A percentile compares a stretch with the other conserved stretches of the same genome.
These are phyloP conservation scores for Zygogramma bicolorata DNA, from an alignment of 2,888 invertebrate species.

Conservation along the genomic window DNA sequence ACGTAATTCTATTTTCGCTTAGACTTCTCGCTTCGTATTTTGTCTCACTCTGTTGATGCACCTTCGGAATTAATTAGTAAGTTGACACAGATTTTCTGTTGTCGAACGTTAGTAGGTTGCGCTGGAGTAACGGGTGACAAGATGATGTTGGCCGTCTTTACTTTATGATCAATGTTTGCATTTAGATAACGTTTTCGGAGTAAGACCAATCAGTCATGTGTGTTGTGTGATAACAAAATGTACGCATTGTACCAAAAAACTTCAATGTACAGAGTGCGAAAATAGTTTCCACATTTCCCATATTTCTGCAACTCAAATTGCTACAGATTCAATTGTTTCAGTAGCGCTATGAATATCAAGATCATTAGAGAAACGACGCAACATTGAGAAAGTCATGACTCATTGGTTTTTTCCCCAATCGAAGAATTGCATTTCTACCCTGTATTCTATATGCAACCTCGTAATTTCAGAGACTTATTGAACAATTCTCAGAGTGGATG, in stretches of 20 bases:
- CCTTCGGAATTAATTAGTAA: slow-evolving; percentile 11
- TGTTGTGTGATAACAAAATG: neutral
- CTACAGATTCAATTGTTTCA: too few relatives aligned
- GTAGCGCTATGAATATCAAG: too few relatives aligned
- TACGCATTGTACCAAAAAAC: neutral
- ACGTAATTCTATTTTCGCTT: slow-evolving; percentile 14
- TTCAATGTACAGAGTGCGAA: neutral
- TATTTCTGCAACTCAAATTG: too few relatives aligned
- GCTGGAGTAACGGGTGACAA: neutral
- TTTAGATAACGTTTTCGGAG: neutral
- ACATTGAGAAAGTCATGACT: too few relatives aligned
- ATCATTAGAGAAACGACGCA: too few relatives aligned
- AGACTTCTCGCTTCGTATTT: neutral
- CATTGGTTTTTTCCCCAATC: too few relatives aligned
- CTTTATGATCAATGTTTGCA: neutral
- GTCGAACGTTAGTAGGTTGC: neutral
- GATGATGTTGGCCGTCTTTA: neutral
- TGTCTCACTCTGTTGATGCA: slow-evolving; percentile 11
- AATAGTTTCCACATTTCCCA: too few relatives aligned
- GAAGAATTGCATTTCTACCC: too few relatives aligned
- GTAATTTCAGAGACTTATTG: too few relatives aligned
- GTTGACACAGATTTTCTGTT: neutral
- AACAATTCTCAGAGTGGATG: too few relatives aligned
- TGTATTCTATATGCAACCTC: too few relatives aligned
- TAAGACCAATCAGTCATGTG: neutral